Evolutionary conservation across 1,140 invertebrate species (phyloP).

Genomic region (Adoxophyes honmai): DNA sequence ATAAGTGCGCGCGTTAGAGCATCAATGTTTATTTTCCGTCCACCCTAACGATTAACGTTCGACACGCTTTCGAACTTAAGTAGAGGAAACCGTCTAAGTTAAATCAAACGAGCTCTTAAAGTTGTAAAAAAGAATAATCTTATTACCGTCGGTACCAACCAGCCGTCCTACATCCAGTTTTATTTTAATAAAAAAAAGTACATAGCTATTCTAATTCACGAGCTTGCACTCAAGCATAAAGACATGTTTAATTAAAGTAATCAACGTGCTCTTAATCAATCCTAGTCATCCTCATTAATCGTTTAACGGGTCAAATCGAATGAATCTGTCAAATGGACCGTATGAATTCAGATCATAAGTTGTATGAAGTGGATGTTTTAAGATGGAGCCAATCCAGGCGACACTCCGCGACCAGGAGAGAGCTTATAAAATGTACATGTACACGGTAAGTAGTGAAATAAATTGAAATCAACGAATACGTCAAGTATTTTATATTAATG

Average conservation of each 20-base stretch:
- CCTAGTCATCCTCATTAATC: background rate
- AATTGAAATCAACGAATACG: too few species aligned
- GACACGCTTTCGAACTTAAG: background rate
- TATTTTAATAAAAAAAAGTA: background rate
- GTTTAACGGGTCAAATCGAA: background rate
- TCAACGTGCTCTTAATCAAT: background rate
- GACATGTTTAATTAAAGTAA: background rate
- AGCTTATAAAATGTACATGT: slow-evolving; percentile 68
- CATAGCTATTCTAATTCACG: background rate
- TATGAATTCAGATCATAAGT: slow-evolving; percentile 32
- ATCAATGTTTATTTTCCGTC: background rate
- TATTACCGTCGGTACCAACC: slow-evolving; percentile 17
- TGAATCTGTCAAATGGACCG: slow-evolving; percentile 44
- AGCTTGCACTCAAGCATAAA: slow-evolving; percentile 2
- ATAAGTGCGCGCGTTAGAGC: background rate
- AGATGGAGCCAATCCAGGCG: slow-evolving; percentile 57
- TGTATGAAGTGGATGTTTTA: slow-evolving; percentile 41
- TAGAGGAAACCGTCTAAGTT: background rate
- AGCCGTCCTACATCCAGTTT: slow-evolving; percentile 17
- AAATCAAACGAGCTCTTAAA: background rate
- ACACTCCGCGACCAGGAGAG: slow-evolving; percentile 52
- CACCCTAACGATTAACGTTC: background rate
- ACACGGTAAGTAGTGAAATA: slow-evolving; percentile 60
- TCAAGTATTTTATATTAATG: too few species aligned
- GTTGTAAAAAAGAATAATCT: slow-evolving; percentile 2